Percentiles rank a stretch among this genome's conserved stretches.
These are phyloP conservation scores for Cynoglossus semilaevis DNA, from an alignment of 2,113 vertebrate species.

Conservation along the genomic window DNA sequence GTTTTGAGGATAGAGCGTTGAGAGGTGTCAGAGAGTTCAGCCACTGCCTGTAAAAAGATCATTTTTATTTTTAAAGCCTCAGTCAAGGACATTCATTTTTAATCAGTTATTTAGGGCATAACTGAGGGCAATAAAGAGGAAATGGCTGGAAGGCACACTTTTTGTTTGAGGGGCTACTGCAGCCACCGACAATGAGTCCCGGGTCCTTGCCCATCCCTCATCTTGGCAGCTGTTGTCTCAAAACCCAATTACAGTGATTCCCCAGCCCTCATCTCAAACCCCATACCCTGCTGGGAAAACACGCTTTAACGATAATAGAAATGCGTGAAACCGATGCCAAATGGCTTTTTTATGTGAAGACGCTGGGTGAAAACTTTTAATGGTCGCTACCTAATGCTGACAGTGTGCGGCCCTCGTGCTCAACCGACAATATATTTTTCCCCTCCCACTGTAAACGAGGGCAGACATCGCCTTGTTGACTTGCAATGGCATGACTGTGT, in stretches of 20 bases:
- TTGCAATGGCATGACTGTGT: slow-evolving; percentile 35
- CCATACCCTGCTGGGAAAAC: slow-evolving; percentile 55
- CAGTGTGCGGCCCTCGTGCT: slow-evolving; percentile 41
- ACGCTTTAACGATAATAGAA: slow-evolving; percentile 38
- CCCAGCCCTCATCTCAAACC: slow-evolving; percentile 41
- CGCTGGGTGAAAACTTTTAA: slow-evolving; percentile 49
- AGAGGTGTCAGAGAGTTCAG: slow-evolving; percentile 43
- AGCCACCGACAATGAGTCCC: slow-evolving; percentile 18
- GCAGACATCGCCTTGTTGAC: slow-evolving; percentile 7
- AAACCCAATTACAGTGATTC: slow-evolving; percentile 41
- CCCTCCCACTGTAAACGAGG: slow-evolving; percentile 25
- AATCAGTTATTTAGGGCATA: slow-evolving; percentile 44
- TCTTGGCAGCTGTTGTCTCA: slow-evolving; percentile 41
- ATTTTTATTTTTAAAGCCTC: slow-evolving; percentile 60
- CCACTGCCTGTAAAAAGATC: slow-evolving; percentile 32
- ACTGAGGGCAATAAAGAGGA: slow-evolving; percentile 32
- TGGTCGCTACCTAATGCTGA: slow-evolving; percentile 40
- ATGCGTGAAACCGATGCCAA: slow-evolving; percentile 44
- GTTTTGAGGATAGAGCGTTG: slow-evolving; percentile 16
- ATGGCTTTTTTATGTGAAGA: slow-evolving; percentile 64
- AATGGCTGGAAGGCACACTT: neutral
- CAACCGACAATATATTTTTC: slow-evolving; percentile 25
- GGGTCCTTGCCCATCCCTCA: slow-evolving; percentile 21
- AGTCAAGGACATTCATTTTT: slow-evolving; percentile 54
- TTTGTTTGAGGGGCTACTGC: slow-evolving; percentile 20